Evolutionary conservation across 2,888 invertebrate species (phyloP), one percentile per base, ranked within the genome.

Genomic region (Hoplodrina blanda): DNA sequence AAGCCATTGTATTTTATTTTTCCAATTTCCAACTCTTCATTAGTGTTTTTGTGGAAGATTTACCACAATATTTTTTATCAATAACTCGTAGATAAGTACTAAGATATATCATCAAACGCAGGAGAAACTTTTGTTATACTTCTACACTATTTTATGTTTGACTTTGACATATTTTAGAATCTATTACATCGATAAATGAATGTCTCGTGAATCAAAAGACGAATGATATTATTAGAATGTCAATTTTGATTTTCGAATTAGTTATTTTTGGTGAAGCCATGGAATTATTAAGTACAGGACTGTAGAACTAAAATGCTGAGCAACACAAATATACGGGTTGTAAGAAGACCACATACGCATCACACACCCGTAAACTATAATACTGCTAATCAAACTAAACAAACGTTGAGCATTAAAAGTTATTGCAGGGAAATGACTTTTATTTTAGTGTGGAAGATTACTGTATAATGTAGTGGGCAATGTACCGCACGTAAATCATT

Each of bases 151-250:
- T 19, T 19, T n/a, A 13, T 2, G 11, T 10, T 37, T 37, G 56
- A 56, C n/a, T 37, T 37, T n/a, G 33, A n/a, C 33, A 46, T 46
- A 17, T 46, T 46, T 46, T 17, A 17, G 17, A 15, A 44, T 44
- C 44, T 44, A 44, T 15, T 15, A 41, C 11, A 41, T 41, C 4
- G 11, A 41, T 15, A 59, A 59, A 59, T 46, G 25, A 59, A 59
- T 59, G 46, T 59, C 17, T 59, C 46, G 30, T 30, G 20, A 60
- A 60, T 49, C 59, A 60, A 60, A 49, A 49, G 7, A 60, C 20
- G 25, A 7, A 46, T n/a, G 17, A 4, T 46, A 17, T 30, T 46
- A 17, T 46, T 60, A 13, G 13, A 41, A 41, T 41, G 41, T 13
- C 41, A 2, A 41, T 56, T 37, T n/a, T 33, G 50, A 8, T 50